phyloP scores from a whole-genome alignment of 2,797 vertebrate genomes.

The Catharus ustulatus region DNA sequence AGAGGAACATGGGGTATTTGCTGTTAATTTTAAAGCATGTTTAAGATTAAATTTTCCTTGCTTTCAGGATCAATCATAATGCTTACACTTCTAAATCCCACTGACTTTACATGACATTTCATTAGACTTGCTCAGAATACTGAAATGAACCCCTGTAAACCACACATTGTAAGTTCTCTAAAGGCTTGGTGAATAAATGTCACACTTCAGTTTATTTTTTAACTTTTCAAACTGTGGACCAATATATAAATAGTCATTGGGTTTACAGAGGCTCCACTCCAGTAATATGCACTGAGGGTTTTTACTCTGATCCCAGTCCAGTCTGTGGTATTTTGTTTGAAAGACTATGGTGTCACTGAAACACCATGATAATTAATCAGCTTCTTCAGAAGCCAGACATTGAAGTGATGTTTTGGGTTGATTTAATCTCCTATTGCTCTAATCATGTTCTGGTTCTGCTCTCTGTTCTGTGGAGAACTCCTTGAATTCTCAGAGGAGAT shows the following conservation, averaged over 20 bases:
- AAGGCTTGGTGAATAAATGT: slow-evolving; percentile 3
- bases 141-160: not conserved
- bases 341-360: not conserved
- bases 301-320: not conserved
- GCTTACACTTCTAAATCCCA: not conserved
- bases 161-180: not conserved
- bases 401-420: not conserved
- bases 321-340: not conserved
- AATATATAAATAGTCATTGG: not conserved
- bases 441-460: not conserved
- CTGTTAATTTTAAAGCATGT: not conserved
- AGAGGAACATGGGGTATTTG: not conserved
- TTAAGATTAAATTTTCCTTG: not conserved
- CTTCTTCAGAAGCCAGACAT: not conserved
- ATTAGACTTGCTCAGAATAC: not conserved
- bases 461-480: not conserved
- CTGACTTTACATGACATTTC: not conserved
- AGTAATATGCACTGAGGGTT: not conserved
- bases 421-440: not conserved
- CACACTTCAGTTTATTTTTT: not conserved
- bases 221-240: not conserved
- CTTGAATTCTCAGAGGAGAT: not conserved
- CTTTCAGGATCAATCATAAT: not conserved
- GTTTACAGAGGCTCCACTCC: not conserved
- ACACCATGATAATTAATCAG: not conserved